Percentiles rank a stretch among this genome's conserved stretches.
Evolutionary conservation across 2,888 invertebrate genomes (phyloP).

Genomic region (Drosophila nigritarsus): DNA sequence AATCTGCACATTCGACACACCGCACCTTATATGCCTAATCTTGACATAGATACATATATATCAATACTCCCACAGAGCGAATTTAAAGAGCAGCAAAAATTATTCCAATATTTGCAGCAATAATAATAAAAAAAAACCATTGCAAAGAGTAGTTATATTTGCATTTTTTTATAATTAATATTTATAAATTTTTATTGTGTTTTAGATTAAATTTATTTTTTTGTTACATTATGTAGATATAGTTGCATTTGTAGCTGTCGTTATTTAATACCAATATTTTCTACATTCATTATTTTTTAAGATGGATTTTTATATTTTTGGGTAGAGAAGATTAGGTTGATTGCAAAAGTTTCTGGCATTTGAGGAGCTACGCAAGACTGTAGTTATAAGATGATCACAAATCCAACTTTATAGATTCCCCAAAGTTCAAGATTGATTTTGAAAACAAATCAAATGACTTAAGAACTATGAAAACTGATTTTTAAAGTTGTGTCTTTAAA

Average conservation of each 20-base stretch:
- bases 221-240: neutral
- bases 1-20: conserved; percentile 48
- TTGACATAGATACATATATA: conserved; percentile 55
- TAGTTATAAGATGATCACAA: neutral
- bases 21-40: conserved; percentile 61
- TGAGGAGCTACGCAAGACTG: neutral
- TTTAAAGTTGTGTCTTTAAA: neutral
- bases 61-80: conserved; percentile 1
- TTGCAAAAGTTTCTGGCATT: neutral
- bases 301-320: neutral
- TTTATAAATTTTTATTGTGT: neutral
- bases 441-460: too few relatives aligned
- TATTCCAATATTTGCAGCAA: neutral
- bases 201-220: neutral
- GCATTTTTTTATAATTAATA: too few relatives aligned
- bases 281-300: neutral
- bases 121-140: neutral
- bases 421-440: neutral
- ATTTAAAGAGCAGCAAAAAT: neutral
- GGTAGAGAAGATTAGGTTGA: too few relatives aligned
- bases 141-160: too few relatives aligned
- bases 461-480: neutral
- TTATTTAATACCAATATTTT: neutral
- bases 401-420: neutral
- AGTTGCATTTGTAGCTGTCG: neutral